Conservation (phyloP, 2,113 vertebrate genomes). For the Trogon surrucura region DNA sequence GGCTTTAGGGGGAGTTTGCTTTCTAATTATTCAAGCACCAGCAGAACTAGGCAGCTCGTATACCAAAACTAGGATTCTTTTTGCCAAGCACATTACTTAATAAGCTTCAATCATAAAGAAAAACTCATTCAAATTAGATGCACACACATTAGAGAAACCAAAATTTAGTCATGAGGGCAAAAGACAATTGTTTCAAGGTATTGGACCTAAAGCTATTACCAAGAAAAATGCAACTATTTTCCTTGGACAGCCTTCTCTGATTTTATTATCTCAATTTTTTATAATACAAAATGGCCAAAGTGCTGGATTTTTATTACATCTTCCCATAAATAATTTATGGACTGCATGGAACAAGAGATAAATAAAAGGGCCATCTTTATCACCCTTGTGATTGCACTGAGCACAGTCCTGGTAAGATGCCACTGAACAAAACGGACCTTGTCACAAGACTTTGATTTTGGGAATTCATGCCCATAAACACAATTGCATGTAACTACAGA, state of each 20-base stretch:
- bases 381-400: not conserved
- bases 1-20: not conserved
- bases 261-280: conserved; percentile 6
- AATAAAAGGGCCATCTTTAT: not conserved
- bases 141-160: not conserved
- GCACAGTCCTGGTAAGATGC: not conserved
- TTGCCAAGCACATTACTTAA: not conserved
- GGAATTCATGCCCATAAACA: not conserved
- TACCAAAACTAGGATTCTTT: not conserved
- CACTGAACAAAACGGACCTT: not conserved
- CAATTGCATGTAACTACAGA: not conserved
- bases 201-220: not conserved
- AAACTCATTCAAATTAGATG: not conserved
- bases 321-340: conserved; percentile 28
- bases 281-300: not conserved
- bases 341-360: not conserved
- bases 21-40: not conserved
- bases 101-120: not conserved
- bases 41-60: not conserved
- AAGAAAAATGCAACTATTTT: not conserved
- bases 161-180: not conserved
- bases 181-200: conserved; percentile 21
- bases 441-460: not conserved
- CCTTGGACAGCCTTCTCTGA: not conserved
- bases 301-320: not conserved